Evolutionary conservation across 1,140 invertebrate genomes (phyloP), one percentile per base, ranked within the genome.

Genomic region (Temnothorax nylanderi): DNA sequence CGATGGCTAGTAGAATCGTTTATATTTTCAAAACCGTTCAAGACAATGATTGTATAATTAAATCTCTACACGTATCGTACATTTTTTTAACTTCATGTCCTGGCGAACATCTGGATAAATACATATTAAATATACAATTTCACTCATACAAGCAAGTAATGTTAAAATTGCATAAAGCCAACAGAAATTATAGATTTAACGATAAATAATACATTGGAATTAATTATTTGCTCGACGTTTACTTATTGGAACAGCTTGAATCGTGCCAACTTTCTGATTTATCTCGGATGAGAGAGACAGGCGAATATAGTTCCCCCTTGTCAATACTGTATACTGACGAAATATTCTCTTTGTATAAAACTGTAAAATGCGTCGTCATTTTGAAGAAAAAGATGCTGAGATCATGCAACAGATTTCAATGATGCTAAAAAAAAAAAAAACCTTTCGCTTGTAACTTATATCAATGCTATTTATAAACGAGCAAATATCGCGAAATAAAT

Each of bases 191-290:
- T 88, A 87, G 80, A 90, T 90, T 86, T 86, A 88, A 90, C 69
- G 21, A 88, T 89, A 89, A 90, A 90, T 90, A 90, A 86, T 90
- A 90, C 89, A 90, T 72, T 90, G 85, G 89, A 90, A 90, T 90
- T 88, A 90, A 90, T 90, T 88, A 90, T 86, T 91, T 78, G 87
- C 86, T 88, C 62, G 75, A 86, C 44, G 72, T 85, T 90, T 75
- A 88, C 86, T 85, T 80, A 64, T 54, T 54, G 51, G n/a, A 85
- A 78, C 58, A 91, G 51, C 74, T 88, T 87, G 41, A 81, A 80
- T 71, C 81, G 71, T 91, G 81, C 82, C 82, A 87, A 87, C 54
- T 78, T 26, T 51, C 75, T 67, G 58, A 81, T 86, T 86, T 85
- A 90, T 26, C 37, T 90, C 76, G 71, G 2, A 77, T 65, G 18